Evolutionary conservation across 2,888 invertebrate species (phyloP), one percentile per base, ranked within the genome.

Genomic region (Spisula solida): DNA sequence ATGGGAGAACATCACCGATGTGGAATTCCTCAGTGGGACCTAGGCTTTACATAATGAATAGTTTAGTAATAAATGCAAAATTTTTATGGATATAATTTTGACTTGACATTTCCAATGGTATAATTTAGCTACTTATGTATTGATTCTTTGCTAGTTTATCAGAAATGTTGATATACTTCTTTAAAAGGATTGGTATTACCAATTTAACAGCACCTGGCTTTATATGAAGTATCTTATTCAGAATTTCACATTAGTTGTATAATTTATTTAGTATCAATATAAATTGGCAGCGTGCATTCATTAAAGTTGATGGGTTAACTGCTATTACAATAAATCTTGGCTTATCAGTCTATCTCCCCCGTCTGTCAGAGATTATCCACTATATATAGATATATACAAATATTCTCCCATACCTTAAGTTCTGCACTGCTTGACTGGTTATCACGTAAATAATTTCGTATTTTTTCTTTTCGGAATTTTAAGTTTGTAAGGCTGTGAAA

Each of bases 251-350:
- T 75, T 75, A 31, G 75, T 75, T 5, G 34, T 75, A 31, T 31
- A 16, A 75, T 34, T 75, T 34, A 75, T 29, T 34, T 75, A 18
- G 75, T 75, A 75, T 75, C 75, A 18, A 75, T 75, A 75, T 34
- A 34, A 75, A 75, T 75, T 75, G 75, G 75, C 75, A 75, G 29
- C 25, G 31, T 16, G 34, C 34, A 75, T 31, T 31, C 75, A 75
- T 75, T 75, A 25, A 75, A 75, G 48, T 51, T 41, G 51, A 85
- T 55, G 78, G 85, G 14, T 78, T 41, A 85, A 34, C 34, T 56
- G 47, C n/a, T 55, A 79, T 78, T 79, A 85, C 34, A 85, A 85
- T 85, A 79, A 56, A 85, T 85, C 79, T 34, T 55, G 55, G 41
- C 18, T 51, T 78, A 85, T 85, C 79, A 29, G 34, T n/a, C 20